Evolutionary conservation across 2,797 vertebrate species (phyloP), one percentile per base, ranked within the genome.

Genomic region (Cuniculus paca): DNA sequence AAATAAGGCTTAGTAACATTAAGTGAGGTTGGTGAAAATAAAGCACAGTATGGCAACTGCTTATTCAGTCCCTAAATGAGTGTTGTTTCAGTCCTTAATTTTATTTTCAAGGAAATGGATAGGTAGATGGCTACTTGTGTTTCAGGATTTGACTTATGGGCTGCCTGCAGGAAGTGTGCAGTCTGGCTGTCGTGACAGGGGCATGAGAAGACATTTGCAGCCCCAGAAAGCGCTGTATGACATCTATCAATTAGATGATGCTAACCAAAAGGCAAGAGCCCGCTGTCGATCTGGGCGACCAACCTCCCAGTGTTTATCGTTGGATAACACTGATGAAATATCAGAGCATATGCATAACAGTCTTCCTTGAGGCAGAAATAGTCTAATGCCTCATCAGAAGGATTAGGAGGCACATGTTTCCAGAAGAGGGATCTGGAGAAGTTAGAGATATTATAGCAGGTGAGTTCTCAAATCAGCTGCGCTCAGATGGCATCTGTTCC

Each of bases 341-440:
- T 0, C 65, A 87, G 74, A 5, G 12, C 82, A 16, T 65, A 12
- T 3, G 16, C 28, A 28, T 82, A 6, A 56, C 52, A 36, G 48
- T 86, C 61, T 88, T 92, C 85, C 88, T 90, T 85, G n/a, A 80
- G 42, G 83, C 50, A 94, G 82, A 95, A 84, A 56, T 74, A 79
- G 39, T 70, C 56, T 11, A 5, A 60, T 58, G 50, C 31, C 74
- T 45, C 63, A 45, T 83, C 54, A 84, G 80, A 80, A 90, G 63
- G 72, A 88, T 80, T 81, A 70, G 63, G 63, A 88, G 70, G 54
- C 80, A 13, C 0, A 0, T 65, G 31, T 34, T 92, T 81, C 78
- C n/a, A 58, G 82, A 28, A 78, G 74, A 81, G 82, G 80, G 45
- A 56, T 65, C 19, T 42, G 14, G 60, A 72, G 74, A 72, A 82